These are phyloP conservation scores for Diorhabda sublineata DNA, from an alignment of 1,140 invertebrate genomes.

Conservation along the genomic window DNA sequence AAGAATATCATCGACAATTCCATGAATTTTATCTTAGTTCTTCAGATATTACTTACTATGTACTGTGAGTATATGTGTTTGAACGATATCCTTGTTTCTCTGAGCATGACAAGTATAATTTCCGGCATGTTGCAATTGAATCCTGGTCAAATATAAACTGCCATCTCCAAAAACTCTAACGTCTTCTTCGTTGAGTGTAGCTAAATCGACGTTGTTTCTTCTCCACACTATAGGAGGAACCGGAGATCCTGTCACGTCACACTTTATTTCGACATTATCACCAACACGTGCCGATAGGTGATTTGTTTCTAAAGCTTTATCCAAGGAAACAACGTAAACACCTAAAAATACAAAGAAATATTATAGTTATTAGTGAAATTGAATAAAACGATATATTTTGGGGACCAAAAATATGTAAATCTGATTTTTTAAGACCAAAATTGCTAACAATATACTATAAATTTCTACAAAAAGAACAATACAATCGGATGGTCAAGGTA, in stretches of 20 bases:
- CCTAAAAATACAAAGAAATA: constrained; percentile 47
- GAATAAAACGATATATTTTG: too few species aligned
- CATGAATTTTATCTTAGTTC: not conserved
- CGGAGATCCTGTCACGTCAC: constrained; percentile 68
- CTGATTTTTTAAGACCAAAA: too few species aligned
- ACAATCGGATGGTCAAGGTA: too few species aligned
- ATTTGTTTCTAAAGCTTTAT: constrained; percentile 70
- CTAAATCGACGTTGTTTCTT: constrained; percentile 64
- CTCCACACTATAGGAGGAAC: constrained; percentile 70
- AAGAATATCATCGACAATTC: not conserved
- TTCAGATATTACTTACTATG: constrained; percentile 62
- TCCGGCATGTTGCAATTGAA: constrained; percentile 72
- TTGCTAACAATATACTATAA: too few species aligned
- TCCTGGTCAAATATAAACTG: constrained; percentile 69
- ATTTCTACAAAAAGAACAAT: too few species aligned
- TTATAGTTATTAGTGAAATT: too few species aligned
- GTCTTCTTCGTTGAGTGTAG: constrained; percentile 60
- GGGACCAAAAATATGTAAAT: too few species aligned
- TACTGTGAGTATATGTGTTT: constrained; percentile 71
- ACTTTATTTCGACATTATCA: constrained; percentile 78
- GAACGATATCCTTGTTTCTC: constrained; percentile 68
- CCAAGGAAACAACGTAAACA: constrained; percentile 67
- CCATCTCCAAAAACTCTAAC: constrained; percentile 69
- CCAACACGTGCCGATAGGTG: constrained; percentile 64
- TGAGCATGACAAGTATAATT: constrained; percentile 79